A percentile compares a stretch with the other conserved stretches of the same genome.
These are phyloP conservation scores for Thripadectes ignobilis DNA, from an alignment of 2,797 vertebrate species.

Conservation along the genomic window DNA sequence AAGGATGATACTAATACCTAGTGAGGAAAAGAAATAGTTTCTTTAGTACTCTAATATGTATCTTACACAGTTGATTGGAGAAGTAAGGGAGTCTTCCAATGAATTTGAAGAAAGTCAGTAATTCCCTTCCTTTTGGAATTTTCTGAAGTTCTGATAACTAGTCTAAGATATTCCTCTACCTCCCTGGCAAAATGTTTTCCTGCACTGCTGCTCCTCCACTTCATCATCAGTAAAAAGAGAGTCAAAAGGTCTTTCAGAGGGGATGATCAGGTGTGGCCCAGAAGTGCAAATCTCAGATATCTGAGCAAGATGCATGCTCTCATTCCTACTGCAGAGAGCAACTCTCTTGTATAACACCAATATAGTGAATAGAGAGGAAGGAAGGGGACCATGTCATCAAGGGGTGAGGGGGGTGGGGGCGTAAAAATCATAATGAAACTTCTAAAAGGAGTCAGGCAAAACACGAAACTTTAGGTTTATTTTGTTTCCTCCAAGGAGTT, in stretches of 20 bases:
- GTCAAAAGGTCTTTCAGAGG: background rate
- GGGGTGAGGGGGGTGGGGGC: background rate
- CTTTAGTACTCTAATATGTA: background rate
- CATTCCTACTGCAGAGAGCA: background rate
- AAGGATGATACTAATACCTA: slow-evolving; percentile 97
- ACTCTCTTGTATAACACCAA: background rate
- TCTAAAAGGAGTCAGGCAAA: background rate
- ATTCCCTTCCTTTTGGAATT: background rate
- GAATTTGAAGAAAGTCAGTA: background rate
- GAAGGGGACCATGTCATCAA: background rate
- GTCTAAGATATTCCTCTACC: background rate
- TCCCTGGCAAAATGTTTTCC: background rate
- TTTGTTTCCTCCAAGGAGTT: background rate
- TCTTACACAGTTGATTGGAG: background rate
- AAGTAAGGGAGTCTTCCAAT: background rate
- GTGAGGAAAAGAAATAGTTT: background rate
- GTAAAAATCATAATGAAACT: background rate
- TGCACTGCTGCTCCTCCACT: background rate
- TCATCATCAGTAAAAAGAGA: background rate
- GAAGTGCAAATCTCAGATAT: background rate
- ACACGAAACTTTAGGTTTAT: background rate
- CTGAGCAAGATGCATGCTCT: background rate
- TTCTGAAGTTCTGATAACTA: background rate
- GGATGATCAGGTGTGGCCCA: background rate
- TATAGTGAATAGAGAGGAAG: background rate